Conservation (phyloP, 2,888 invertebrate genomes). For the Tineola bisselliella region DNA sequence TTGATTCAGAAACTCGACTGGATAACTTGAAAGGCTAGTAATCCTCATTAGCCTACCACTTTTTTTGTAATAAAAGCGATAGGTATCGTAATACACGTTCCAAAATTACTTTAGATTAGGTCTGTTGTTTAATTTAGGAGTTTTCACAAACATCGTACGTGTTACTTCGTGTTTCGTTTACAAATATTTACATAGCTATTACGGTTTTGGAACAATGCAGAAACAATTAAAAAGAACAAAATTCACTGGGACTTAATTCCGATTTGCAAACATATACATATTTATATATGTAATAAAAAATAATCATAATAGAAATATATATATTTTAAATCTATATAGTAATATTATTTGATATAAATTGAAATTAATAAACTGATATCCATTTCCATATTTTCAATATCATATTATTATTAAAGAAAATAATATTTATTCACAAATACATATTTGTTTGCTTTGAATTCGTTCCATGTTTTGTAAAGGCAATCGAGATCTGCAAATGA, state of each 20-base stretch:
- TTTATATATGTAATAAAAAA: no score
- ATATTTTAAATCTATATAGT: no score
- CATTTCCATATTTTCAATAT: no score
- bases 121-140: background rate
- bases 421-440: background rate
- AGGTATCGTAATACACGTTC: background rate
- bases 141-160: background rate
- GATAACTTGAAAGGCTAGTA: no score
- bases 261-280: no score
- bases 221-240: background rate
- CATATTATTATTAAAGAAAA: no score
- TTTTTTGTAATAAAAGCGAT: background rate
- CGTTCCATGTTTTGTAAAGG: background rate
- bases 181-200: background rate
- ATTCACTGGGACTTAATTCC: no score
- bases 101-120: background rate
- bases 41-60: background rate
- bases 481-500: no score
- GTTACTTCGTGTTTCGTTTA: background rate
- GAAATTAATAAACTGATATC: no score
- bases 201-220: background rate
- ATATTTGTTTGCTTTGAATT: background rate
- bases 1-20: no score
- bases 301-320: no score
- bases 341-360: no score